Conservation (phyloP, 1,140 invertebrate genomes). For the Portunus trituberculatus region DNA sequence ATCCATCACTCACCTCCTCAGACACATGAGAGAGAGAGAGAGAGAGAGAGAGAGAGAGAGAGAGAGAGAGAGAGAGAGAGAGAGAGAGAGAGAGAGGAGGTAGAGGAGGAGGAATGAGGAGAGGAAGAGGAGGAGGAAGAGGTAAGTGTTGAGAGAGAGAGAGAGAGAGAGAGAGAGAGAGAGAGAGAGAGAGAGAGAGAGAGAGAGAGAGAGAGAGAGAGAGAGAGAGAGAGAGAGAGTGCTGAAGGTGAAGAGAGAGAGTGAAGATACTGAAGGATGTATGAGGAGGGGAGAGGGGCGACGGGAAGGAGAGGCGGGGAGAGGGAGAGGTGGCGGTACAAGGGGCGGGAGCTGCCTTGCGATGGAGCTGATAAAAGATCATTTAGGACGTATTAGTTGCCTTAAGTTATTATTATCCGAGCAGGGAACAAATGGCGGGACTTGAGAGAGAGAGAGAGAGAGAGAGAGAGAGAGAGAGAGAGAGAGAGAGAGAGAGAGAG, state of each 20-base stretch:
- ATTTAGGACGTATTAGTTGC: conserved; percentile 71
- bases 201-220: conserved; percentile 40
- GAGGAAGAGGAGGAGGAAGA: not conserved
- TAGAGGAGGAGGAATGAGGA: not conserved
- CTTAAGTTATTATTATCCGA: conserved; percentile 63
- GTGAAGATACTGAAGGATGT: not conserved
- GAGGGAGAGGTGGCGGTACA: not conserved
- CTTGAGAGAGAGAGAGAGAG: conserved; percentile 25
- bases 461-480: conserved; percentile 50
- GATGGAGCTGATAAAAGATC: conserved; percentile 62
- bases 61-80: conserved; percentile 31
- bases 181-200: conserved; percentile 32
- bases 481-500: conserved; percentile 47
- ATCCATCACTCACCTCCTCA: no score
- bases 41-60: not conserved
- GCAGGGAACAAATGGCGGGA: conserved; percentile 57
- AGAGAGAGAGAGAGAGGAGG: not conserved
- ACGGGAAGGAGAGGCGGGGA: not conserved
- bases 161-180: conserved; percentile 37
- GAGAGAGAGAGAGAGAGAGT: conserved; percentile 42
- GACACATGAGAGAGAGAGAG: not conserved
- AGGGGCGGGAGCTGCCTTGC: conserved; percentile 39
- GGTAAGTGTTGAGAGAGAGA: not conserved
- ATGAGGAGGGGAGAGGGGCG: not conserved
- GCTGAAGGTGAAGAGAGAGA: not conserved